Conservation (phyloP, 2,113 vertebrate species). For the Equus quagga region DNA sequence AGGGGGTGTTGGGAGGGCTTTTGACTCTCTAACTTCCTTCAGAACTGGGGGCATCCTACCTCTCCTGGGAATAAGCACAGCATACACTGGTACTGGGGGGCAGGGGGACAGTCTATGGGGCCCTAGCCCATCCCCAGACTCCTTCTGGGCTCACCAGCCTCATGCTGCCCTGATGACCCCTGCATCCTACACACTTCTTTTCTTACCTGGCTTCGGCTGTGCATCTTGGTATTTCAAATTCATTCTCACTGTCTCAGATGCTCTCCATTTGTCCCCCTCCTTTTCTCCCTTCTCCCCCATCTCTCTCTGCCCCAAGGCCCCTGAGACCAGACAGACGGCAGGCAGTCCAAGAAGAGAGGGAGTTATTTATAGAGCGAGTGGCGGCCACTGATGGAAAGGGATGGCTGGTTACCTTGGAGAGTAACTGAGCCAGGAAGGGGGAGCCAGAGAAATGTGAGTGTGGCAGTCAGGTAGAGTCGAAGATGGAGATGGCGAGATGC, state of each 20-base stretch:
- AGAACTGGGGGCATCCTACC: neutral
- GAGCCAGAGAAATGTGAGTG: constrained; percentile 47
- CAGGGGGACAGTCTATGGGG: neutral
- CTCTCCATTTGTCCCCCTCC: neutral
- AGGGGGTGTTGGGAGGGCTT: neutral
- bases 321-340: constrained; percentile 63
- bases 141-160: neutral
- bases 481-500: neutral
- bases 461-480: constrained; percentile 46
- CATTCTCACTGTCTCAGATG: constrained; percentile 35
- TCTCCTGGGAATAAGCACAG: neutral
- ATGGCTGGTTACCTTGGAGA: constrained; percentile 88
- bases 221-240: neutral
- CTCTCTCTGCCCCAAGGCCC: constrained; percentile 66
- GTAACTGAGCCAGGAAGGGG: constrained; percentile 78
- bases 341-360: constrained; percentile 70
- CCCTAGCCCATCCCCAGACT: neutral
- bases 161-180: neutral
- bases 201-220: neutral
- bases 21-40: neutral
- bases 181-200: neutral
- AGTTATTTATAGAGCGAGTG: constrained; percentile 88
- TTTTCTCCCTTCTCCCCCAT: neutral
- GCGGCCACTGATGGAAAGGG: constrained; percentile 76
- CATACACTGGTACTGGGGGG: neutral